Percentiles rank a stretch among this genome's conserved stretches.
Conservation (phyloP, 2,888 invertebrate genomes). For the Drosophila yooni region DNA sequence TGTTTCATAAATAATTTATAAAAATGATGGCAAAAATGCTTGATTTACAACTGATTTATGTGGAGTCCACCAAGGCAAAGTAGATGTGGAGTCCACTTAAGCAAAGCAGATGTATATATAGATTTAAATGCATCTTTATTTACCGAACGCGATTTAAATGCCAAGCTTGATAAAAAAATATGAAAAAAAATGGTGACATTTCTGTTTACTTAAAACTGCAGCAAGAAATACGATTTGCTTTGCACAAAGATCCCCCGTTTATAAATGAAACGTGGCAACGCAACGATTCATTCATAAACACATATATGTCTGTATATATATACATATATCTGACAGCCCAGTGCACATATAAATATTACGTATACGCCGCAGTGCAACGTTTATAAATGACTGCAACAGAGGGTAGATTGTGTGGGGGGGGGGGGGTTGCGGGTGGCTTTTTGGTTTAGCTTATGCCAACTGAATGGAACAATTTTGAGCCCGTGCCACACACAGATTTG, state of each 20-base stretch:
- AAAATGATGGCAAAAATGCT: neutral
- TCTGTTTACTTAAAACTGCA: slow-evolving; percentile 68
- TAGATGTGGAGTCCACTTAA: neutral
- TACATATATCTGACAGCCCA: slow-evolving; percentile 1
- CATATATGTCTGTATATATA: neutral
- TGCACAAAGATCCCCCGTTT: slow-evolving; percentile 50
- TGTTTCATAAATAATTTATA: neutral
- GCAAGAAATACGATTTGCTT: slow-evolving; percentile 61
- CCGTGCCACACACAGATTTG: slow-evolving; percentile 8
- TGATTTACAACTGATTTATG: neutral
- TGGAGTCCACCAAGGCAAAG: neutral
- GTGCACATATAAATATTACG: slow-evolving; percentile 29
- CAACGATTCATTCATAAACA: slow-evolving; percentile 25
- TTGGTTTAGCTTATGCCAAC: slow-evolving; percentile 59
- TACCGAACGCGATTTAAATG: slow-evolving; percentile 53
- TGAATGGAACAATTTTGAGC: slow-evolving; percentile 66
- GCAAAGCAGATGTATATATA: neutral
- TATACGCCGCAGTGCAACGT: slow-evolving; percentile 57
- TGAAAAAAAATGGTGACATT: slow-evolving; percentile 48
- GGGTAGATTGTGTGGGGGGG: neutral
- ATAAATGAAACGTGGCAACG: slow-evolving; percentile 57
- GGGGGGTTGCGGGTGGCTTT: neutral
- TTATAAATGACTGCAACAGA: slow-evolving; percentile 63
- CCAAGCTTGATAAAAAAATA: neutral
- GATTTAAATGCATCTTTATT: slow-evolving; percentile 39